Evolutionary conservation across 2,113 vertebrate genomes (phyloP).

Genomic region (Colossoma macropomum): DNA sequence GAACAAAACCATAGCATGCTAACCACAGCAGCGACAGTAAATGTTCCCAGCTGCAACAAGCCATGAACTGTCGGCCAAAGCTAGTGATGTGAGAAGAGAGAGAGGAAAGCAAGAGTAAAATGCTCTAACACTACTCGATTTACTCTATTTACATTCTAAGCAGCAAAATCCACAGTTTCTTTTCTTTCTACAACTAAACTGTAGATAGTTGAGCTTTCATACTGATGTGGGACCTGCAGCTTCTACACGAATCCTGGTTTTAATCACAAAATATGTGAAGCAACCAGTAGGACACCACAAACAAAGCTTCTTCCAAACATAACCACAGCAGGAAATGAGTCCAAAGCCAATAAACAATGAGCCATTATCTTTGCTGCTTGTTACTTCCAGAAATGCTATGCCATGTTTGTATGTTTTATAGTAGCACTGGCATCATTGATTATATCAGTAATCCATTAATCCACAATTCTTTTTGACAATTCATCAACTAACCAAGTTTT

Average conservation of each 20-base stretch:
- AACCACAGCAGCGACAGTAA: conserved; percentile 68
- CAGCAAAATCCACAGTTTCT: neutral
- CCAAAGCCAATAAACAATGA: conserved; percentile 22
- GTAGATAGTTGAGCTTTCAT: neutral
- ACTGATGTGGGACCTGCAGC: neutral
- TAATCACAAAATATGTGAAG: neutral
- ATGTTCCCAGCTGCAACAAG: conserved; percentile 74
- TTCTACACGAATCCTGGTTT: neutral
- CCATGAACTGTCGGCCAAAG: conserved; percentile 66
- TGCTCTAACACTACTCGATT: neutral
- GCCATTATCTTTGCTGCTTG: conserved; percentile 4
- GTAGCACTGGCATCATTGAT: too few species aligned
- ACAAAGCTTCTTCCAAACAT: neutral
- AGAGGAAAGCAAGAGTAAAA: conserved; percentile 13
- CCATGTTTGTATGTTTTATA: neutral
- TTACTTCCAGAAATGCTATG: neutral
- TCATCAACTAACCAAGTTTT: too few species aligned
- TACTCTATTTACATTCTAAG: neutral
- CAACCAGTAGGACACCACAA: neutral
- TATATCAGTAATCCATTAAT: too few species aligned
- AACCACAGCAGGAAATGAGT: neutral
- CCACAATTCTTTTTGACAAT: too few species aligned
- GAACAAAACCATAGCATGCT: conserved; percentile 68
- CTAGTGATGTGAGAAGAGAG: conserved; percentile 51
- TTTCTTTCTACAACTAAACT: neutral